Base-by-base conservation (phyloP, 2,888 invertebrate species). In the Girardia tigrina region DNA sequence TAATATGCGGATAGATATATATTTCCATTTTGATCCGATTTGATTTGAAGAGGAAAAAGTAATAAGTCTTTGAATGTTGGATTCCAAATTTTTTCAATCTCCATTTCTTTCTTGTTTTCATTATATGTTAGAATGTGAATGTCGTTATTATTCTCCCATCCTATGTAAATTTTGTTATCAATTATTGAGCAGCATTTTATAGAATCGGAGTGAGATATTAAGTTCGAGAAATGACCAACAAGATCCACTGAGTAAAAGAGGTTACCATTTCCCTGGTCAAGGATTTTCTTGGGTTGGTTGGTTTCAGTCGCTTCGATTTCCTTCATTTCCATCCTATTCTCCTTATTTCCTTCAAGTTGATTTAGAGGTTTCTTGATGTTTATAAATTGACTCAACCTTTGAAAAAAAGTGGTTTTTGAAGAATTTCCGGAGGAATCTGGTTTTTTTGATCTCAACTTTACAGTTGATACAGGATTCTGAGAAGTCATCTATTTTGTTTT, bases 1-100 rank as follows among this genome's bases (percentile, higher is more conserved):
- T 56, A 56, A 56, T 56, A 56, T n/a, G 56, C 56, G 6, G 56
- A 56, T 56, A 56, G 23, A 56, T 56, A 56, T 20, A 56, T 56
- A 56, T 56, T 8, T 4, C 56, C 56, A 8, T 56, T 4, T 56
- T 56, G n/a, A n/a, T 56, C 56, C 2, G 56, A 4, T 56, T 56
- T 56, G 4, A 56, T 56, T 56, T 56, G 56, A 8, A 56, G 8
- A 56, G 56, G 56, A 56, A 20, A 56, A 56, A 56, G 56, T 12
- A 23, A 23, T 4, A 56, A 56, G 23, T 56, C 56, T 56, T 23
- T 56, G 4, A 56, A n/a, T 2, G 23, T 56, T 16, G 56, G 56
- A 56, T 56, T 56, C 56, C 56, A 56, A 4, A n/a, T 56, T 56
- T 56, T 16, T 56, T 56, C 56, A 16, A 56, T 2, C 4, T 56